A percentile compares a stretch with the other conserved stretches of the same genome.
phyloP scores from a whole-genome alignment of 1,140 invertebrate species.

The Drosophila teissieri region DNA sequence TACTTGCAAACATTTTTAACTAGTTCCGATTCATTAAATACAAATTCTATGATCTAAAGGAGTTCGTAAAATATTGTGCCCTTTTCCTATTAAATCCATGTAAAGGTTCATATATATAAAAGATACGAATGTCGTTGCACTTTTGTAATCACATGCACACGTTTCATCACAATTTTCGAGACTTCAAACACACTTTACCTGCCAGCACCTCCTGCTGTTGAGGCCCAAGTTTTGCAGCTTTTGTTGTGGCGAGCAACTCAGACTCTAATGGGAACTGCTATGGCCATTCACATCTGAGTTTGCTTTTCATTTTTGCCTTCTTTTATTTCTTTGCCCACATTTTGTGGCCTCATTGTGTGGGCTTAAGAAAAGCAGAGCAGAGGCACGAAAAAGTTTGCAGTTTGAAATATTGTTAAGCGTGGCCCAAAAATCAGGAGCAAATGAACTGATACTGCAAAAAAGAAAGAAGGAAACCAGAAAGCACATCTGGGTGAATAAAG shows the following conservation, averaged over 20 bases:
- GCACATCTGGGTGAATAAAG: slow-evolving; percentile 65
- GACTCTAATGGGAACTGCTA: slow-evolving; percentile 36
- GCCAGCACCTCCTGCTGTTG: slow-evolving; percentile 12
- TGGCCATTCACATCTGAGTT: slow-evolving; percentile 63
- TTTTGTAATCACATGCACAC: background rate
- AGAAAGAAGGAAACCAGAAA: background rate
- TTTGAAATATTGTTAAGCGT: slow-evolving; percentile 79
- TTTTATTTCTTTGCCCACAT: slow-evolving; percentile 31
- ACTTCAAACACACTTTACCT: slow-evolving; percentile 14
- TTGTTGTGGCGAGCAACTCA: slow-evolving; percentile 22
- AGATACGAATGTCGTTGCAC: background rate
- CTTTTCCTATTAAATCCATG: too few species aligned
- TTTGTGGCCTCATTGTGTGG: slow-evolving; percentile 47
- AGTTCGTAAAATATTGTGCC: too few species aligned
- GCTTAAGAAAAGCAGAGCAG: slow-evolving; percentile 37
- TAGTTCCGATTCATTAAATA: too few species aligned
- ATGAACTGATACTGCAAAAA: slow-evolving; percentile 49
- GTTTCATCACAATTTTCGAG: background rate
- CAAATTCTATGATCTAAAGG: too few species aligned
- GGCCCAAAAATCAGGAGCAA: slow-evolving; percentile 48
- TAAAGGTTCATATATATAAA: background rate
- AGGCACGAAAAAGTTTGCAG: slow-evolving; percentile 67
- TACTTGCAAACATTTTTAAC: too few species aligned
- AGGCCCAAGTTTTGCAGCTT: slow-evolving; percentile 5
- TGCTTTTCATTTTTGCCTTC: slow-evolving; percentile 48